Evolutionary conservation across 1,140 invertebrate genomes (phyloP), one percentile per base, ranked within the genome.

Genomic region (Meloidogyne hapla): DNA sequence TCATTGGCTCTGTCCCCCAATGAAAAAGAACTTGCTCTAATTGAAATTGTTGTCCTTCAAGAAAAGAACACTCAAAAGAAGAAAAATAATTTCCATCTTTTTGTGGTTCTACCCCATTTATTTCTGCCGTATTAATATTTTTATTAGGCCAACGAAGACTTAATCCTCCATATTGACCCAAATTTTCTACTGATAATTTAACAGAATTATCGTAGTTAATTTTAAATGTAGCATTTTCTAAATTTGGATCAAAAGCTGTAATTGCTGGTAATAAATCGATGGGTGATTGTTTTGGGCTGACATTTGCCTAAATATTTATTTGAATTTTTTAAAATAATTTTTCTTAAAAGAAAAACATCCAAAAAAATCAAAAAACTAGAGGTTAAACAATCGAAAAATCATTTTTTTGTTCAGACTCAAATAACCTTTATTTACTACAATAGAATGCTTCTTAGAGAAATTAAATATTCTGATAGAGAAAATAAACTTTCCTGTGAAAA

Each of bases 21-120:
- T 33, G 75, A 21, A 66, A 67, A 28, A 42, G 28, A 42, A 67
- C 23, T 67, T 25, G 70, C 28, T 86, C 84, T 66, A 86, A 72
- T 74, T 86, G 84, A 71, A 75, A 86, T 70, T 85, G 79, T 67
- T 86, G 84, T 18, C 81, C 86, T n/a, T 84, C 79, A 8, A 86
- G 33, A 64, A 86, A 83, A 2, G 83, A 86, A 61, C 80, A 75
- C 23, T 69, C 71, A 56, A 56, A 56, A 56, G n/a, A 56, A n/a
- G 48, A 56, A 6, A n/a, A n/a, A n/a, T n/a, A n/a, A 79, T 28
- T 42, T 85, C 77, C 21, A 61, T 67, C 6, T 21, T 63, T 42
- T 56, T 67, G 5, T 65, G 67, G 12, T 84, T 72, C 5, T 75
- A 68, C 75, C 26, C 69, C 69, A 56, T 70, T 70, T n/a, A 48